Percentiles rank a stretch among this genome's conserved stretches.
phyloP scores from a whole-genome alignment of 2,113 vertebrate genomes.

The Spilogale gracilis region DNA sequence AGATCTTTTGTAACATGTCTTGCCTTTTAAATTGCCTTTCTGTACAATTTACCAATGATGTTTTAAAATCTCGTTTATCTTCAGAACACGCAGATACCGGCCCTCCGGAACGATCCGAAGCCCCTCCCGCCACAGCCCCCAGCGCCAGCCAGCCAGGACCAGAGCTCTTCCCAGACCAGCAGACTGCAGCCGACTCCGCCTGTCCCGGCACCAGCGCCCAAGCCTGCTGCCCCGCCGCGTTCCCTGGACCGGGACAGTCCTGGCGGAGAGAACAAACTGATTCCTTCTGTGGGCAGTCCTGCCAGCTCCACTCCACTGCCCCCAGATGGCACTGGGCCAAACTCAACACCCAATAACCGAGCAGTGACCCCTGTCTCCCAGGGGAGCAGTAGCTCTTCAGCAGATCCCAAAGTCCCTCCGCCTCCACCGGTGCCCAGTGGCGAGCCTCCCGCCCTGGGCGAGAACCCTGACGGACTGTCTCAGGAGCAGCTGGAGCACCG shows the following conservation, averaged over 20 bases:
- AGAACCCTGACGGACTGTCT: slow-evolving; percentile 97
- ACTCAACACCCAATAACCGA: slow-evolving; percentile 90
- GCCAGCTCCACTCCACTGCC: slow-evolving; percentile 91
- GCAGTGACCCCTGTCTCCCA: slow-evolving; percentile 90
- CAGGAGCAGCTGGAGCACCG: slow-evolving; percentile 99
- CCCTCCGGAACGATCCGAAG: slow-evolving; percentile 94
- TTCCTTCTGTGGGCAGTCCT: slow-evolving; percentile 91
- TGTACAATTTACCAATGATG: slow-evolving; percentile 2
- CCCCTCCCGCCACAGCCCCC: slow-evolving; percentile 88
- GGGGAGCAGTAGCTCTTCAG: slow-evolving; percentile 90
- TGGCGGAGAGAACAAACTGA: slow-evolving; percentile 93
- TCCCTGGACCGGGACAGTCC: slow-evolving; percentile 93
- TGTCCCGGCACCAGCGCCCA: slow-evolving; percentile 87
- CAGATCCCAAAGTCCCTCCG: slow-evolving; percentile 89
- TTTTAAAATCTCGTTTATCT: slow-evolving; percentile 72
- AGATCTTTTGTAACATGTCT: rapidly evolving
- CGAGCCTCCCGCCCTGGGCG: slow-evolving; percentile 93
- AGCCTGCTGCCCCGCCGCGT: slow-evolving; percentile 85
- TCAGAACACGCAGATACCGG: slow-evolving; percentile 93
- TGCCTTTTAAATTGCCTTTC: slow-evolving; percentile 25
- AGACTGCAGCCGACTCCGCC: slow-evolving; percentile 95
- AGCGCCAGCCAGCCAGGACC: slow-evolving; percentile 90
- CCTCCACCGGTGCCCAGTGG: slow-evolving; percentile 92
- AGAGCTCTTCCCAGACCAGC: slow-evolving; percentile 94
- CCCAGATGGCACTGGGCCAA: slow-evolving; percentile 91